Conservation (phyloP, 2,888 invertebrate species). For the Phorcus lineatus region DNA sequence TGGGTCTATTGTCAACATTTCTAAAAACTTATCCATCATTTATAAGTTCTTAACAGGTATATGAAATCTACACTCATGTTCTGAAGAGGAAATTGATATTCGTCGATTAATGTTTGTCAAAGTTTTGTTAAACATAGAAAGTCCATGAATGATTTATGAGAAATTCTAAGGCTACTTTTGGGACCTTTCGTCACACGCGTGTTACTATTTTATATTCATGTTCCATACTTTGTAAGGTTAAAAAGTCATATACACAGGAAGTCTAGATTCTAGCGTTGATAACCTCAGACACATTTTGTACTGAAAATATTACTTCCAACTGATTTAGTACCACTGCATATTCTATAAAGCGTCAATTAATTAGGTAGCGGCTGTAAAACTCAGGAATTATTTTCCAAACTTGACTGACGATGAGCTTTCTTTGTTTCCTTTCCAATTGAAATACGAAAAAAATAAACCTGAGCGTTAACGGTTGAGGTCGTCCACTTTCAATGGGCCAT, state of each 20-base stretch:
- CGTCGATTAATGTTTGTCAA: no score
- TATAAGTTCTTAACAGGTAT: no score
- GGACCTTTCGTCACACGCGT: no score
- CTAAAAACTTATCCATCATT: no score
- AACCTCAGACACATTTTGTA: neutral
- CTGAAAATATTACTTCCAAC: constrained; percentile 5
- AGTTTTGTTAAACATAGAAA: no score
- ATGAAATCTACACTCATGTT: no score
- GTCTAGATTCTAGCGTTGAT: neutral
- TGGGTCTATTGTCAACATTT: no score
- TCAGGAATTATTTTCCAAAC: neutral
- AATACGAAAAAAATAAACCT: neutral
- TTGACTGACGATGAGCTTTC: neutral
- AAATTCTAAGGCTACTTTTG: no score
- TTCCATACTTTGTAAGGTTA: neutral
- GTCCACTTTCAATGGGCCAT: neutral
- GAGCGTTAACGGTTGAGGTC: neutral
- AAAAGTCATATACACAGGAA: neutral
- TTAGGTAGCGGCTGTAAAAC: neutral
- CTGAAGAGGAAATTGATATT: no score
- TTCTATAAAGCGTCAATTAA: neutral
- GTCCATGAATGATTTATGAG: no score
- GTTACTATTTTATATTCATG: no score
- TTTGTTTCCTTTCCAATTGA: neutral
- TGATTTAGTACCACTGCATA: neutral